Evolutionary conservation across 2,797 vertebrate genomes (phyloP).

Genomic region (Buphagus erythrorhynchus): DNA sequence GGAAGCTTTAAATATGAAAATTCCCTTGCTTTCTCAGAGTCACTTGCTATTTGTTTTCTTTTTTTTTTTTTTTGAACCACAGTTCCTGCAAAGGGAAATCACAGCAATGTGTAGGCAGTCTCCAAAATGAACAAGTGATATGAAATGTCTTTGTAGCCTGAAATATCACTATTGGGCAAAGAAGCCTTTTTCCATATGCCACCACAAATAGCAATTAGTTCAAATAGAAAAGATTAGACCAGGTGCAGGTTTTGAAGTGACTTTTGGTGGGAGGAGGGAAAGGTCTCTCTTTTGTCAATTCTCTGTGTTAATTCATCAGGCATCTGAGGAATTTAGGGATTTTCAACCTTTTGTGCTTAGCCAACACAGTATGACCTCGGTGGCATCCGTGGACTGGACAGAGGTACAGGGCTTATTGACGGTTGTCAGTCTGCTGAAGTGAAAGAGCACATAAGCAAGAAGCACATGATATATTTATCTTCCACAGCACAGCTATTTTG

Average conservation of each 20-base stretch:
- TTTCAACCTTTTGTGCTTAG: conserved; percentile 64
- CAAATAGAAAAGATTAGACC: conserved; percentile 74
- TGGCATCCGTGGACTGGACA: background rate
- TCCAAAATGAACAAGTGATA: conserved; percentile 33
- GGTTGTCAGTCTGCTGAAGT: conserved; percentile 1
- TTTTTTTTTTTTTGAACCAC: background rate
- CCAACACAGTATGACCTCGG: conserved; percentile 36
- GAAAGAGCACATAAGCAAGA: background rate
- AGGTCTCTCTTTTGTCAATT: conserved; percentile 64
- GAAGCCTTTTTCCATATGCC: conserved; percentile 21
- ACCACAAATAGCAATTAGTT: conserved; percentile 75
- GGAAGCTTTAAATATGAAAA: conserved; percentile 56
- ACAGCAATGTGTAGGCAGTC: conserved; percentile 48
- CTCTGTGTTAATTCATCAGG: conserved; percentile 72
- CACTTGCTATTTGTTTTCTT: background rate
- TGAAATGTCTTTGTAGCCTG: conserved; percentile 65
- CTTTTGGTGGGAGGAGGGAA: conserved; percentile 13
- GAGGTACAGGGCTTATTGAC: conserved; percentile 30
- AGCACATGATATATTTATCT: background rate
- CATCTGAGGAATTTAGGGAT: conserved; percentile 74
- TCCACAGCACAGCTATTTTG: background rate
- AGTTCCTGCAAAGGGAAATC: conserved; percentile 54
- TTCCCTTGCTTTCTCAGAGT: conserved; percentile 31
- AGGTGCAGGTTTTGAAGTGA: conserved; percentile 77
- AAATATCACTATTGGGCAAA: conserved; percentile 44